Evolutionary conservation across 2,888 invertebrate species (phyloP), one percentile per base, ranked within the genome.

Genomic region (Pogonocherus hispidulus): DNA sequence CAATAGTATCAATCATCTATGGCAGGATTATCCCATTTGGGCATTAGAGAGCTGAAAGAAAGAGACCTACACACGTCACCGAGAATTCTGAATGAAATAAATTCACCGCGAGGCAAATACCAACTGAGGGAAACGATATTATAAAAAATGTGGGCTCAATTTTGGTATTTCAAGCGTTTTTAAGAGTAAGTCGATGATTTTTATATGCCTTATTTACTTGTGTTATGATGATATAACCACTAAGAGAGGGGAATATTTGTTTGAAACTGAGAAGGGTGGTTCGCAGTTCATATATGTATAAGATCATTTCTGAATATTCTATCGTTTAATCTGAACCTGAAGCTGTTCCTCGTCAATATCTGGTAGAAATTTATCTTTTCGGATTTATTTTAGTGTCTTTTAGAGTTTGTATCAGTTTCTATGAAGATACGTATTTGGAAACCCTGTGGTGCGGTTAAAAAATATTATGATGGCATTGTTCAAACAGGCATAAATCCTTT

Each of bases 161-260:
- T 41, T 16, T 16, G n/a, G 32, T 27, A 27, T 32, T 16, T n/a
- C 14, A 19, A 51, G 51, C 51, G 16, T 51, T 51, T 51, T 51
- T 51, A 51, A 6, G 22, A 51, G 51, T 14, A 6, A 27, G 16
- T 18, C 32, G 16, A 32, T 32, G 32, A 52, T 52, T 52, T 52
- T 32, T 32, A 51, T 51, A 5, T 9, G 6, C 8, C 52, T 27
- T 27, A 6, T 51, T 27, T 16, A n/a, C 16, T 32, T 2, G 6
- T 4, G 32, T 41, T 41, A 41, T n/a, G 41, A 14, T 27, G 27
- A 27, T 27, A 27, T 27, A 27, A 27, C 27, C 41, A 41, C 6
- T 14, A n/a, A 3, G 2, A 9, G n/a, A n/a, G 14, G 11, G 14
- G 41, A n/a, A 14, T 5, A 41, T 16, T 5, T 16, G n/a, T n/a